Base-by-base conservation (phyloP, 2,888 invertebrate species). In the Cephonodes hylas region DNA sequence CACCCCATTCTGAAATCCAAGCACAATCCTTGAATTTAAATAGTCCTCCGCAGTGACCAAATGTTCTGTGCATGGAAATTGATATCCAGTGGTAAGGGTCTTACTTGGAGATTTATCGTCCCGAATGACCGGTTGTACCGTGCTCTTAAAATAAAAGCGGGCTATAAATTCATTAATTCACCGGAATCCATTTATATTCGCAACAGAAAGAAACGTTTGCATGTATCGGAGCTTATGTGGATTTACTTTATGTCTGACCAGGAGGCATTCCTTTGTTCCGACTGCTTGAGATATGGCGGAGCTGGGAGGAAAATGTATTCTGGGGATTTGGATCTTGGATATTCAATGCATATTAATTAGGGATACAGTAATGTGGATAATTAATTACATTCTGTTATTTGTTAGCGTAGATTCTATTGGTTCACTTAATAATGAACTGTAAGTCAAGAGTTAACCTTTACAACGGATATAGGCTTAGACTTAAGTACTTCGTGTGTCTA, bases 101-200 rank as follows among this genome's bases (percentile, higher is more conserved):
- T 62, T 48, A 59, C 59, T n/a, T n/a, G n/a, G 34, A 58, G 79
- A 80, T 80, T 78, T 72, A 80, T 79, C 20, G 71, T 65, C 65
- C 15, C 63, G 58, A 72, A 67, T 74, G 80, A 71, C 75, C 72
- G 74, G 66, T 65, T 71, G 65, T 63, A 65, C 65, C 15, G 66
- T 70, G 68, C 76, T 75, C 80, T 79, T 76, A 70, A 79, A 79
- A 79, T 81, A 80, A 81, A 78, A 80, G 79, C 77, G 59, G 68
- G 74, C 76, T 69, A 77, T 81, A 81, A 81, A 81, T 81, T 80
- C 78, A 81, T 82, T 82, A 82, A 81, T 82, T 79, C 79, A 63
- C 70, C 61, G 68, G 69, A 73, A 70, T 72, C 77, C 79, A 80
- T 81, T 81, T 79, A 73, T 80, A 75, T 79, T 76, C 75, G 61